Percentiles rank a stretch among this genome's conserved stretches.
phyloP scores from a whole-genome alignment of 2,797 vertebrate genomes.

The Rhinatrema bivittatum region DNA sequence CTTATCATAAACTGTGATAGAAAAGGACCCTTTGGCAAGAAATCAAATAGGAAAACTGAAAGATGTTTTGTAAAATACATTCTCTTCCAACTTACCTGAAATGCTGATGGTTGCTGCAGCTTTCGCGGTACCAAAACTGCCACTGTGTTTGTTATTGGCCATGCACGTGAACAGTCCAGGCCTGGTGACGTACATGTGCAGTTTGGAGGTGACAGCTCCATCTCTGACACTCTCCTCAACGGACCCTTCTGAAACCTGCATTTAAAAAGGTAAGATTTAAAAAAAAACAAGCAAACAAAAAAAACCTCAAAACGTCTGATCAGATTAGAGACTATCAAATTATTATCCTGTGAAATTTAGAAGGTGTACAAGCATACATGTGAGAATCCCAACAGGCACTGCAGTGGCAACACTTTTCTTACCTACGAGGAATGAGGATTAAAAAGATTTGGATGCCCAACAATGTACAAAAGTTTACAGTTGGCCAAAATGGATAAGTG shows the following conservation, averaged over 20 bases:
- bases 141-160: slow-evolving; percentile 84
- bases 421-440: too few species aligned
- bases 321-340: too few species aligned
- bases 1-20: not conserved
- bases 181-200: slow-evolving; percentile 74
- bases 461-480: too few species aligned
- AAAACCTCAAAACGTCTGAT: too few species aligned
- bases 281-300: too few species aligned
- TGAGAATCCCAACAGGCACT: too few species aligned
- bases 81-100: slow-evolving; percentile 58
- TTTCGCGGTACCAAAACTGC: slow-evolving; percentile 82
- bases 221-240: slow-evolving; percentile 76
- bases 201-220: slow-evolving; percentile 74
- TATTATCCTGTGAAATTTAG: too few species aligned
- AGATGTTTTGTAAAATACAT: accelerated
- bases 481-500: too few species aligned
- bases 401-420: too few species aligned
- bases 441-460: too few species aligned
- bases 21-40: not conserved
- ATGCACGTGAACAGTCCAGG: slow-evolving; percentile 88
- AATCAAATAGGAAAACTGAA: accelerated
- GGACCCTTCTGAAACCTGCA: slow-evolving; percentile 76
- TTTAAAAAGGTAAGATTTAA: not conserved
- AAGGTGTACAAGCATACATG: too few species aligned
- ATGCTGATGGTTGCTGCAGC: slow-evolving; percentile 79